Percentiles rank a stretch among this genome's conserved stretches.
phyloP scores from a whole-genome alignment of 2,797 vertebrate species.

The Tinamus major region DNA sequence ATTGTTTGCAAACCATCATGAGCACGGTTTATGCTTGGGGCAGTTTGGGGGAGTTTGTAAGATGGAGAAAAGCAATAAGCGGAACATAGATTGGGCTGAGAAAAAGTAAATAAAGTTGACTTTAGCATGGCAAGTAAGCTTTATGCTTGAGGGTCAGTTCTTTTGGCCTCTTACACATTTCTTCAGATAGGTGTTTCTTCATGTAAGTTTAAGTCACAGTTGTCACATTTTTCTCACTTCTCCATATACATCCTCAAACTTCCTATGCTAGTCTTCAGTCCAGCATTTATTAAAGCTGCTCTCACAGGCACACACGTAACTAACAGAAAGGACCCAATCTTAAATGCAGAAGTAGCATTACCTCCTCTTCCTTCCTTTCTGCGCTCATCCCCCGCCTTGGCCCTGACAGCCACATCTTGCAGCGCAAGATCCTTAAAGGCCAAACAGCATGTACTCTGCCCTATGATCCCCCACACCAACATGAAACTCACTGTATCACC shows the following conservation, averaged over 20 bases:
- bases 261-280: not conserved
- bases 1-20: not conserved
- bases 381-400: not conserved
- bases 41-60: not conserved
- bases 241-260: not conserved
- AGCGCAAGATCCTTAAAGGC: not conserved
- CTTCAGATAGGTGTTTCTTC: not conserved
- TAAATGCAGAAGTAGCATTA: not conserved
- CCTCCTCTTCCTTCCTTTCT: not conserved
- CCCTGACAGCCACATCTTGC: not conserved
- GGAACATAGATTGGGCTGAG: conserved; percentile 2
- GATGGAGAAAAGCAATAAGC: conserved; percentile 11
- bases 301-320: not conserved
- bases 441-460: not conserved
- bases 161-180: not conserved
- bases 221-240: not conserved
- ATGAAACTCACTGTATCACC: not conserved
- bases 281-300: not conserved
- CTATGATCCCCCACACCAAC: not conserved
- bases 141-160: not conserved
- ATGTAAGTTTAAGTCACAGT: not conserved
- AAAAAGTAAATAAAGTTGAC: conserved; percentile 20
- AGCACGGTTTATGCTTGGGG: not conserved
- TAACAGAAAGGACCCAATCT: not conserved
- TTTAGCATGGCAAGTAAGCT: not conserved